Evolutionary conservation across 2,888 invertebrate genomes (phyloP).

Genomic region (Resseliella maxima): DNA sequence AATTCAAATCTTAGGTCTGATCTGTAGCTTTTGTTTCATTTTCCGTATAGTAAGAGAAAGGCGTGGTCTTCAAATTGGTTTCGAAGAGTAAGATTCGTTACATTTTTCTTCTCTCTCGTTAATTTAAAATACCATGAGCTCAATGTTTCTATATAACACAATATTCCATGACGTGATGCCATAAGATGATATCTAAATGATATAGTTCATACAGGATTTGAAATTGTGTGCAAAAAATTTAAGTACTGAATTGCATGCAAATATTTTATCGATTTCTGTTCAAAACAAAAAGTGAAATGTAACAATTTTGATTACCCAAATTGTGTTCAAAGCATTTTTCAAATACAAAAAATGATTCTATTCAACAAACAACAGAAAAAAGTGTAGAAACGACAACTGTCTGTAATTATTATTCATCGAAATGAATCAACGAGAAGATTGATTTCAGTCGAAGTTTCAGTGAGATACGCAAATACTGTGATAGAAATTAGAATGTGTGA

Average conservation of each 20-base stretch:
- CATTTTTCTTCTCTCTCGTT: not conserved
- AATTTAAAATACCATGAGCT: not conserved
- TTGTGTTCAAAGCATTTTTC: too few relatives aligned
- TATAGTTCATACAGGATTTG: too few relatives aligned
- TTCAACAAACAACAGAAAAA: not conserved
- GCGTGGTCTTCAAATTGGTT: conserved; percentile 1
- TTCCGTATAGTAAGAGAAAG: not conserved
- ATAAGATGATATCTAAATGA: too few relatives aligned
- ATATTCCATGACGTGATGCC: too few relatives aligned
- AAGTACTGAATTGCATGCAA: too few relatives aligned
- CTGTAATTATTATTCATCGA: not conserved
- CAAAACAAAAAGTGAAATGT: too few relatives aligned
- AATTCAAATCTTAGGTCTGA: not conserved
- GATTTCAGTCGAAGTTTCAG: not conserved
- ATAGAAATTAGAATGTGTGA: conserved; percentile 42
- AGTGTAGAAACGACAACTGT: not conserved
- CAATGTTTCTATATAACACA: too few relatives aligned
- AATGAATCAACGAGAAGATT: not conserved
- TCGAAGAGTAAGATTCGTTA: not conserved
- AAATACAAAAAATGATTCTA: too few relatives aligned
- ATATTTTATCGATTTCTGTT: too few relatives aligned
- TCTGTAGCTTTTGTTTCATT: not conserved
- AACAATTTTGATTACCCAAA: too few relatives aligned
- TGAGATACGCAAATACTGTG: not conserved
- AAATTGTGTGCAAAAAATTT: too few relatives aligned